Percentiles rank a stretch among this genome's conserved stretches.
phyloP scores from a whole-genome alignment of 2,113 vertebrate genomes.

The Dasyprocta punctata region DNA sequence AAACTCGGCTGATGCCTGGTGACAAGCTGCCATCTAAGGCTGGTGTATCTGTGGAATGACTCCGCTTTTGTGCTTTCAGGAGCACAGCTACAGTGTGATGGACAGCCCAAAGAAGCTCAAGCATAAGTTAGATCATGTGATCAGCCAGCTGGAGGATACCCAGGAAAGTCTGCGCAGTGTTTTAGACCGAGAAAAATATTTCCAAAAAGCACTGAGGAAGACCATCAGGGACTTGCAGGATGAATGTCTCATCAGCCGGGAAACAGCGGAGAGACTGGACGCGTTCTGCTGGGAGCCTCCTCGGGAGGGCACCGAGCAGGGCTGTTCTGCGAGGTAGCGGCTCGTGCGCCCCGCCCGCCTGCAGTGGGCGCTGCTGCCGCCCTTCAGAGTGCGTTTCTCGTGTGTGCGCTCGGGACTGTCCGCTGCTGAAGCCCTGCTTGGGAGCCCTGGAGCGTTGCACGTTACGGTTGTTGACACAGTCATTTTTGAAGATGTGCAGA shows the following conservation, averaged over 20 bases:
- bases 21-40: not conserved
- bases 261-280: constrained; percentile 75
- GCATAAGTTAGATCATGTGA: constrained; percentile 77
- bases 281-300: constrained; percentile 71
- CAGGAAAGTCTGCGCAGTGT: constrained; percentile 75
- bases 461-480: constrained; percentile 34
- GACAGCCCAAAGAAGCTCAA: constrained; percentile 82
- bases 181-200: constrained; percentile 74
- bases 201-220: constrained; percentile 74
- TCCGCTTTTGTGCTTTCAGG: constrained; percentile 74
- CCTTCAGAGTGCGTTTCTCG: constrained; percentile 29
- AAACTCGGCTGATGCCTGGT: constrained; percentile 13
- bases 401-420: not conserved
- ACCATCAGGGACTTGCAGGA: constrained; percentile 77
- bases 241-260: constrained; percentile 77
- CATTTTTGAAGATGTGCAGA: not conserved
- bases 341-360: not conserved
- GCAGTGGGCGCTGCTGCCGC: not conserved
- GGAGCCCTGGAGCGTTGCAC: not conserved
- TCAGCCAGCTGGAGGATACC: constrained; percentile 78
- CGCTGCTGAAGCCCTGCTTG: constrained; percentile 11
- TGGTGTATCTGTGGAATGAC: constrained; percentile 48
- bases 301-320: constrained; percentile 45
- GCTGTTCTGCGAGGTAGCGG: constrained; percentile 45
- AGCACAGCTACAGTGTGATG: constrained; percentile 83